These are phyloP conservation scores for Acrocera orbiculus DNA, from an alignment of 2,888 invertebrate genomes.

Conservation along the genomic window DNA sequence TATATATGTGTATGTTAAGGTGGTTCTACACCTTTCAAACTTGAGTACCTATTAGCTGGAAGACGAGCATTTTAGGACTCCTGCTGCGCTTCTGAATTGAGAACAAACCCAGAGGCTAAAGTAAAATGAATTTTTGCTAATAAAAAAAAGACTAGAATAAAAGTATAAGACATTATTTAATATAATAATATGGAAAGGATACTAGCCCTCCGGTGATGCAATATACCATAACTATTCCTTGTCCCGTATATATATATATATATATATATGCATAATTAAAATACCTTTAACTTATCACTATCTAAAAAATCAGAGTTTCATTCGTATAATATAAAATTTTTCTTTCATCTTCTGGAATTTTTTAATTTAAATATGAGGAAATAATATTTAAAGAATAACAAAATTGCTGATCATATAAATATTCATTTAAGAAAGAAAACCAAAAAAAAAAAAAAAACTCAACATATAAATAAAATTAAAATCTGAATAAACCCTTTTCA, in stretches of 20 bases:
- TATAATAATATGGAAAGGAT: no score
- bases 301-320: conserved; percentile 4
- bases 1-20: no score
- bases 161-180: not conserved
- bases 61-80: conserved; percentile 36
- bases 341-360: no score
- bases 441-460: not conserved
- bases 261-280: conserved; percentile 6
- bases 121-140: conserved; percentile 32
- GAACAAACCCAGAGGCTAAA: conserved; percentile 53
- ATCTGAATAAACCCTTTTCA: conserved; percentile 6
- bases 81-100: conserved; percentile 57
- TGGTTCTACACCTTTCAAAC: no score
- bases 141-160: not conserved
- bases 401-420: not conserved
- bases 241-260: no score
- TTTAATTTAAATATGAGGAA: conserved; percentile 3
- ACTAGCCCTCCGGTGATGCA: no score
- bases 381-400: not conserved
- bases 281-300: conserved; percentile 7
- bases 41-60: conserved; percentile 21
- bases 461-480: no score
- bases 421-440: not conserved
- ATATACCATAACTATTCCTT: no score
- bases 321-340: no score